Percentiles rank a stretch among this genome's conserved stretches.
Conservation (phyloP, 2,113 vertebrate genomes). For the Campylorhamphus procurvoides region DNA sequence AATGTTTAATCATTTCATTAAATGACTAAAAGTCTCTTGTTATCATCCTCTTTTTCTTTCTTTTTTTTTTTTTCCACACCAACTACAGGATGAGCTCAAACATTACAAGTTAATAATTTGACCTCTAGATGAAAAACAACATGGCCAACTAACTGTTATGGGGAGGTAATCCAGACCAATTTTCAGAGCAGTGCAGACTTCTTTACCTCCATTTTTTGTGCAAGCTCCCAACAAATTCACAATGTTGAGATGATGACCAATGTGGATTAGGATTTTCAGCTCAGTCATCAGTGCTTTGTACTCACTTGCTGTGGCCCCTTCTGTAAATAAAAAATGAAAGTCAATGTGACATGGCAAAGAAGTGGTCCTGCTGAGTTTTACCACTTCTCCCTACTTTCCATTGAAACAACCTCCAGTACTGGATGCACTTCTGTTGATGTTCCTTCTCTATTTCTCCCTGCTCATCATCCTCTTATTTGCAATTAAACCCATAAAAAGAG, state of each 20-base stretch:
- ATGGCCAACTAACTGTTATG: not conserved
- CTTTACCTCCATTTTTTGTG: conserved; percentile 88
- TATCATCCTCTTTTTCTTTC: not conserved
- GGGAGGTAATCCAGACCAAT: not conserved
- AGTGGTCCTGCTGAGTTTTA: not conserved
- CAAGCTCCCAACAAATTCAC: conserved; percentile 95
- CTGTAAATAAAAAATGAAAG: conserved; percentile 75
- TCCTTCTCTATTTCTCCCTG: conserved; percentile 14
- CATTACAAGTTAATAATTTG: not conserved
- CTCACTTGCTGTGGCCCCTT: conserved; percentile 91
- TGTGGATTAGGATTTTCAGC: conserved; percentile 93
- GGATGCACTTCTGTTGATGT: not conserved
- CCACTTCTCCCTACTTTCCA: not conserved
- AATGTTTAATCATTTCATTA: not conserved
- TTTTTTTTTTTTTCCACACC: not conserved
- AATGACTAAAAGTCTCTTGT: not conserved
- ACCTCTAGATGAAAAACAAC: not conserved
- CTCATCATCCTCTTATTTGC: conserved; percentile 56
- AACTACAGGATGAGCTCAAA: not conserved
- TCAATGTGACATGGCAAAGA: not conserved
- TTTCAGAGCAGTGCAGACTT: not conserved
- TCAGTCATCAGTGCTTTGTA: conserved; percentile 97
- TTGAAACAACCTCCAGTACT: not conserved
- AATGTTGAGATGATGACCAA: conserved; percentile 94
- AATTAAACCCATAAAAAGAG: conserved; percentile 31